These are phyloP conservation scores for Parnassius apollo DNA, from an alignment of 2,888 invertebrate genomes.

Conservation along the genomic window DNA sequence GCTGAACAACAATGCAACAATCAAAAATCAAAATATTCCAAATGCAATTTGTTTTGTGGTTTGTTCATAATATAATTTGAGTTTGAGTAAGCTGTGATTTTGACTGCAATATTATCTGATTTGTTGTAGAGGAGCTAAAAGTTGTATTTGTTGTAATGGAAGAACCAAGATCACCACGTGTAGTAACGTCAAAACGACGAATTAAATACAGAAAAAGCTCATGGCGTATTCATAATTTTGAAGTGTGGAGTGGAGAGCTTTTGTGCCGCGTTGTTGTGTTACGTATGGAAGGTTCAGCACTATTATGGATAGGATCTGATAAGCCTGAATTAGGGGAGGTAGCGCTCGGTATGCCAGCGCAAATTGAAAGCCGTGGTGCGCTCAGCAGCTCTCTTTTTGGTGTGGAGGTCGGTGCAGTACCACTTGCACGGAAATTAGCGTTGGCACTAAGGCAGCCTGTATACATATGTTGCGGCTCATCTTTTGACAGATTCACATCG, in stretches of 20 bases:
- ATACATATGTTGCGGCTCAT: conserved; percentile 44
- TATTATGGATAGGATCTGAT: conserved; percentile 55
- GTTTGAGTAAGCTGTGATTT: too few relatives aligned
- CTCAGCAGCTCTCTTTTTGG: conserved; percentile 33
- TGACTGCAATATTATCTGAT: too few relatives aligned
- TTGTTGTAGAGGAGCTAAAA: too few relatives aligned
- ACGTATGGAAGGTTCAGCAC: conserved; percentile 50
- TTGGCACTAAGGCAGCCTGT: conserved; percentile 44
- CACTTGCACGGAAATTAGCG: conserved; percentile 50
- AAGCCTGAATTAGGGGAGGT: conserved; percentile 32
- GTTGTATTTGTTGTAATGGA: not conserved
- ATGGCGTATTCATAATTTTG: conserved; percentile 59
- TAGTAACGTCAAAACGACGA: conserved; percentile 43
- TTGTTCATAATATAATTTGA: too few relatives aligned
- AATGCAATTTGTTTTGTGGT: too few relatives aligned
- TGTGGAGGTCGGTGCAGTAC: conserved; percentile 34
- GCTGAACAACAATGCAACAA: too few relatives aligned
- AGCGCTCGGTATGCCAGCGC: conserved; percentile 38
- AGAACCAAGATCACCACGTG: conserved; percentile 32
- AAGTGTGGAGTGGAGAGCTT: conserved; percentile 54
- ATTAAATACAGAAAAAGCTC: conserved; percentile 49
- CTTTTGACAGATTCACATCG: conserved; percentile 49
- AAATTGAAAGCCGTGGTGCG: conserved; percentile 35
- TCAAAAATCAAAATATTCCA: too few relatives aligned
- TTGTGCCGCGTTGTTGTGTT: conserved; percentile 50